Evolutionary conservation across 2,888 invertebrate species (phyloP).

Genomic region (Scaptomyza polygonia): DNA sequence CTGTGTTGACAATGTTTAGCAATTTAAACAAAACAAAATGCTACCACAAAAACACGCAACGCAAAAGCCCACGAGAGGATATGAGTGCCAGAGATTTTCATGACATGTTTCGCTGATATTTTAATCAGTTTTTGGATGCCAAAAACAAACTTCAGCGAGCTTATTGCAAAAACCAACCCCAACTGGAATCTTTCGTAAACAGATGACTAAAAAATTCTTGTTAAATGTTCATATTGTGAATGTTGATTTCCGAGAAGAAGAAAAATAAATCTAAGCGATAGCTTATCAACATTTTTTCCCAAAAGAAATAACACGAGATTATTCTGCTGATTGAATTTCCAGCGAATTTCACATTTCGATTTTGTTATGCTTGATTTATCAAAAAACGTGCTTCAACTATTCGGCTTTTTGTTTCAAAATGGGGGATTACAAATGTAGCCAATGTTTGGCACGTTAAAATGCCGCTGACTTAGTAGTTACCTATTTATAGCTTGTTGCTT

Average conservation of each 20-base stretch:
- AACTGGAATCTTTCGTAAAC: neutral
- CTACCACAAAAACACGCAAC: constrained; percentile 27
- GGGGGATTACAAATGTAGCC: constrained; percentile 16
- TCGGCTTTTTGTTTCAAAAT: constrained; percentile 2
- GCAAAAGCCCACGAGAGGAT: constrained; percentile 18
- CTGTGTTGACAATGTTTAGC: constrained; percentile 77
- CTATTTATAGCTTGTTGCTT: constrained; percentile 17
- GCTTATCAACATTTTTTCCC: no score
- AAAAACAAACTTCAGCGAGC: constrained; percentile 3
- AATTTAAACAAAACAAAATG: constrained; percentile 68
- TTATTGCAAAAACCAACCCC: neutral
- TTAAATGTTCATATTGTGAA: neutral
- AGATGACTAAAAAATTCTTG: neutral
- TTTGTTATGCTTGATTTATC: neutral
- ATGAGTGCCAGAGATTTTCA: constrained; percentile 40
- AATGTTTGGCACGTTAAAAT: neutral
- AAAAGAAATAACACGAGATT: neutral
- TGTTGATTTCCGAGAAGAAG: neutral
- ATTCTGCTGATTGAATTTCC: neutral
- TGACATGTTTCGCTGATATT: constrained; percentile 58
- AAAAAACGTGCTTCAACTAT: constrained; percentile 6
- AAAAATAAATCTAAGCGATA: no score
- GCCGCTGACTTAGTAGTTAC: constrained; percentile 3
- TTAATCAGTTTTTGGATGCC: constrained; percentile 57
- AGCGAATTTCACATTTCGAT: neutral